Percentiles rank a stretch among this genome's conserved stretches.
Evolutionary conservation across 2,888 invertebrate species (phyloP).

Genomic region (Ashinkailepas kermadecensis): DNA sequence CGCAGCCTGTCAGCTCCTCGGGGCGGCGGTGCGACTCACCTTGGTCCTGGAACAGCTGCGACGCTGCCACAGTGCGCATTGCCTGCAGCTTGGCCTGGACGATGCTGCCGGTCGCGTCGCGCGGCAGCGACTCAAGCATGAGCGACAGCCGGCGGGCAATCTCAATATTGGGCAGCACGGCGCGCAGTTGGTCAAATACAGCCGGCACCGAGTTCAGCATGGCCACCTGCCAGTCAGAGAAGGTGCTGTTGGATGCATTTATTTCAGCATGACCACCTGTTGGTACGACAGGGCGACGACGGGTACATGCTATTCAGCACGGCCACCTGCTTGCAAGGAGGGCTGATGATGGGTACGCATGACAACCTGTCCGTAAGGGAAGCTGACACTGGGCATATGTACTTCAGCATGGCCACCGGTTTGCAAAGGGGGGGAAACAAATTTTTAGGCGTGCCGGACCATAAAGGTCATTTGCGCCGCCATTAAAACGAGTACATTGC

Average conservation of each 20-base stretch:
- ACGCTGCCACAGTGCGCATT: slow-evolving; percentile 69
- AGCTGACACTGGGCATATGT: too few relatives aligned
- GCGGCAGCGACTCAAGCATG: slow-evolving; percentile 67
- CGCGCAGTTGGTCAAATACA: slow-evolving; percentile 68
- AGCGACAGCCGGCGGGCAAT: slow-evolving; percentile 68
- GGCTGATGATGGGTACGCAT: too few relatives aligned
- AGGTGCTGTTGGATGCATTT: slow-evolving; percentile 27
- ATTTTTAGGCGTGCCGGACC: too few relatives aligned
- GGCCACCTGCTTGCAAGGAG: background rate
- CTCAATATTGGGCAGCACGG: slow-evolving; percentile 54
- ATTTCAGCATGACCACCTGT: background rate
- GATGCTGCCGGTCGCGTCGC: slow-evolving; percentile 59
- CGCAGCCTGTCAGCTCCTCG: background rate
- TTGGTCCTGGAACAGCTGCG: slow-evolving; percentile 63
- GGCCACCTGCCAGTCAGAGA: slow-evolving; percentile 55
- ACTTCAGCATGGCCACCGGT: too few relatives aligned
- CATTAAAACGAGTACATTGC: too few relatives aligned
- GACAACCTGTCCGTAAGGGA: too few relatives aligned
- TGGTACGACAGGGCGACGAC: background rate
- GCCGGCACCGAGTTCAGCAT: slow-evolving; percentile 72
- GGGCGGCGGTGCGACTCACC: slow-evolving; percentile 42
- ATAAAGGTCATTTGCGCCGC: too few relatives aligned
- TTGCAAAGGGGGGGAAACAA: too few relatives aligned
- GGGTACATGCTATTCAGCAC: background rate
- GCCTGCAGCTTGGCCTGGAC: slow-evolving; percentile 74